Evolutionary conservation across 2,113 vertebrate genomes (phyloP).

Genomic region (Actinemys pallida): DNA sequence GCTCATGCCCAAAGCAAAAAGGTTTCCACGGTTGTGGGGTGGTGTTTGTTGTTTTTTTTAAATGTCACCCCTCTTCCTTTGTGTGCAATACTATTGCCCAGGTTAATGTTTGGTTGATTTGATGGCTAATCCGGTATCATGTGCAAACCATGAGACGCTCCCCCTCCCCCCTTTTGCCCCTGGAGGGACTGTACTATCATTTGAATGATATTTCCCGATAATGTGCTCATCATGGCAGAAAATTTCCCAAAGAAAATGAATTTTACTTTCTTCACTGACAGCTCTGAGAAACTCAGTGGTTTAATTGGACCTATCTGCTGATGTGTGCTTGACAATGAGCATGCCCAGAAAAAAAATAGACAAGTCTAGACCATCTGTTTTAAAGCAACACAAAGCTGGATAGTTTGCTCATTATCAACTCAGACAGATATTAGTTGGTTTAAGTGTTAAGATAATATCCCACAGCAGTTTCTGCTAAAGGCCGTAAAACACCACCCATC

Average conservation of each 20-base stretch:
- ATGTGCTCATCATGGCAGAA: slow-evolving; percentile 58
- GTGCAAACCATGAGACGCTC: slow-evolving; percentile 7
- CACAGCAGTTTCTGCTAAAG: fast-evolving
- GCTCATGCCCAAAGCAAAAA: background rate
- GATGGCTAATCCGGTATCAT: slow-evolving; percentile 1
- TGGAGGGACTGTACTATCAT: slow-evolving; percentile 38
- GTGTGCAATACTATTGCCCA: background rate
- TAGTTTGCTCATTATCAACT: background rate
- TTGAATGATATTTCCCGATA: slow-evolving; percentile 64
- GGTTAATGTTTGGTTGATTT: background rate
- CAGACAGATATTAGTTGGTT: background rate
- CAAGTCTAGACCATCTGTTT: background rate
- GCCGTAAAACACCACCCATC: background rate
- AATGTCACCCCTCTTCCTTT: slow-evolving; percentile 25
- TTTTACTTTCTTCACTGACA: slow-evolving; percentile 60
- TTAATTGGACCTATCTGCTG: slow-evolving; percentile 60
- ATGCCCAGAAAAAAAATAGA: background rate
- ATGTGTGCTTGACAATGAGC: slow-evolving; percentile 46
- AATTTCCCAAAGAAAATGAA: slow-evolving; percentile 63
- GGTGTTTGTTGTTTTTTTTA: background rate
- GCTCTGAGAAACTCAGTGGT: slow-evolving; percentile 32
- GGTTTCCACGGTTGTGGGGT: background rate
- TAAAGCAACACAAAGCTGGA: background rate
- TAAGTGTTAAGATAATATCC: slow-evolving; percentile 32
- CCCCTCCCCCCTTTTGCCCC: background rate